Evolutionary conservation across 1,140 invertebrate species (phyloP).

Genomic region (Cydia amplana): DNA sequence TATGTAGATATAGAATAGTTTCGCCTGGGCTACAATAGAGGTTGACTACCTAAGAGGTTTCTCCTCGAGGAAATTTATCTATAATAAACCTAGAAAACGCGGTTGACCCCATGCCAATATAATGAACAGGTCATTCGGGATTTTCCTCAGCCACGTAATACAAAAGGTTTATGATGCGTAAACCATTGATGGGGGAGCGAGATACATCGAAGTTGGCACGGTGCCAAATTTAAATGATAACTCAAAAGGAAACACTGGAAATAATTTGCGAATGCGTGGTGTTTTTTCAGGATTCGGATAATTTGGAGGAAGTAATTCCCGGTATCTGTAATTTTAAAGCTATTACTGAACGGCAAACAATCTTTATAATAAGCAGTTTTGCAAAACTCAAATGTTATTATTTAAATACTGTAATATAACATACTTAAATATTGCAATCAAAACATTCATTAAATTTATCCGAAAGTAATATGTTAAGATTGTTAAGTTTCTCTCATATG

Average conservation of each 20-base stretch:
- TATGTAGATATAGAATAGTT: background rate
- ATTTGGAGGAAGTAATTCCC: background rate
- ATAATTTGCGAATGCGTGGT: constrained; percentile 5
- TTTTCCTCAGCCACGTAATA: constrained; percentile 31
- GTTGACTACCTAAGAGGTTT: background rate
- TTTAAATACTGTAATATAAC: too few relatives aligned
- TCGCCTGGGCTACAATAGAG: background rate
- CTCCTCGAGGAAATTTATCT: background rate
- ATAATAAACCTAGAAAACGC: background rate
- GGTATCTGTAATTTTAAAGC: too few relatives aligned
- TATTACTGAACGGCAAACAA: too few relatives aligned
- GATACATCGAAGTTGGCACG: constrained; percentile 16
- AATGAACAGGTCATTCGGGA: constrained; percentile 26
- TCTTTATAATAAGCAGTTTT: too few relatives aligned
- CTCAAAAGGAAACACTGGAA: constrained; percentile 31
- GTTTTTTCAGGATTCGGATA: background rate
- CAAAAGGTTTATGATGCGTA: constrained; percentile 27
- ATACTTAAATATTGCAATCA: too few relatives aligned
- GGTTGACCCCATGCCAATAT: constrained; percentile 11
- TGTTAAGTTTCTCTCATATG: too few relatives aligned
- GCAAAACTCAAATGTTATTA: too few relatives aligned
- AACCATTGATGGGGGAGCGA: constrained; percentile 27
- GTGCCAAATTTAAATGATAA: constrained; percentile 31
- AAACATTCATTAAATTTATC: too few relatives aligned
- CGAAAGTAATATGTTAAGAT: too few relatives aligned